phyloP scores from a whole-genome alignment of 2,888 invertebrate genomes.

The Nycteola revayana region DNA sequence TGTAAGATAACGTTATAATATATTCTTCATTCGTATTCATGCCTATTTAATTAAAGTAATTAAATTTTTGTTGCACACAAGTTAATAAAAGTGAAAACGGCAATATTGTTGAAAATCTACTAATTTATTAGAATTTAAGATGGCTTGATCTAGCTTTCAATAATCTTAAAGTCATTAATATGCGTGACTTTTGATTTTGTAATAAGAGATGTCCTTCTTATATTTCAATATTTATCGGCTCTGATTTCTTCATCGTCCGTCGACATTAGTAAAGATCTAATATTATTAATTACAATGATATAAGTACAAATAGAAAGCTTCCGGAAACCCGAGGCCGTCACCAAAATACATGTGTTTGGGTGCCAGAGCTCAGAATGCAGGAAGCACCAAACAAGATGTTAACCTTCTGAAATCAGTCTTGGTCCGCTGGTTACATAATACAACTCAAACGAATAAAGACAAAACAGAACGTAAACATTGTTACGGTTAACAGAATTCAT shows the following conservation, averaged over 20 bases:
- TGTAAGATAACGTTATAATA: too few species aligned
- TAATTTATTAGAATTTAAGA: too few species aligned
- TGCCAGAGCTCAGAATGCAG: conserved; percentile 27
- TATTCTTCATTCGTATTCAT: too few species aligned
- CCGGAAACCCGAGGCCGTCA: conserved; percentile 28
- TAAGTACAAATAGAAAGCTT: conserved; percentile 28
- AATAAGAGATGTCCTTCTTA: conserved; percentile 11
- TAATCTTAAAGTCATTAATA: too few species aligned
- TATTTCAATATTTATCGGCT: conserved; percentile 11
- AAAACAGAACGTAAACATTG: conserved; percentile 23
- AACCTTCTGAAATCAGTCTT: conserved; percentile 58
- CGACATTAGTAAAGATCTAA: conserved; percentile 6
- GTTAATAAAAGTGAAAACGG: too few species aligned
- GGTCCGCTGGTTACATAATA: conserved; percentile 44
- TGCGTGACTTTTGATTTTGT: too few species aligned
- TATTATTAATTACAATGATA: conserved; percentile 19
- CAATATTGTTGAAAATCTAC: too few species aligned
- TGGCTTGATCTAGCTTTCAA: too few species aligned
- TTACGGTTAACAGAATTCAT: conserved; percentile 27
- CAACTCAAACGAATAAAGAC: conserved; percentile 25
- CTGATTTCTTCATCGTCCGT: conserved; percentile 14
- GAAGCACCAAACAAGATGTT: conserved; percentile 46
- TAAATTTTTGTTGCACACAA: too few species aligned
- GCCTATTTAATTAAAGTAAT: too few species aligned
- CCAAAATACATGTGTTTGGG: conserved; percentile 33